phyloP scores from a whole-genome alignment of 2,888 invertebrate genomes.

The Anorthoa munda region DNA sequence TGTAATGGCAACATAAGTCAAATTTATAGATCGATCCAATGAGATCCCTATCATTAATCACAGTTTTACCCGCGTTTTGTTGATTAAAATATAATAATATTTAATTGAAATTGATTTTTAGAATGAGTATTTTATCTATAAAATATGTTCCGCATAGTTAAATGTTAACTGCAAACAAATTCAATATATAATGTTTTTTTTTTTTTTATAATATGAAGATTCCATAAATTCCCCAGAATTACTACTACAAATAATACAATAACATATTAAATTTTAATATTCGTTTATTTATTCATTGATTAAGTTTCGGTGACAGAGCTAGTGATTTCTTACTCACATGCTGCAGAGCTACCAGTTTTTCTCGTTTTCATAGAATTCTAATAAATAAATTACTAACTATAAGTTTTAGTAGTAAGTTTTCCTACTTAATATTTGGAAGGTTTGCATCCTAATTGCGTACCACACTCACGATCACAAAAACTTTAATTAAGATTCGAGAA shows the following conservation, averaged over 20 bases:
- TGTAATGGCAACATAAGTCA: constrained; percentile 56
- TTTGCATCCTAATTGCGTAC: constrained; percentile 18
- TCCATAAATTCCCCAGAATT: constrained; percentile 18
- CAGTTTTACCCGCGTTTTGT: constrained; percentile 53
- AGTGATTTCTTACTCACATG: constrained; percentile 13
- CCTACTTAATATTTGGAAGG: constrained; percentile 17
- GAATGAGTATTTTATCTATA: constrained; percentile 57
- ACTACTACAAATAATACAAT: constrained; percentile 44
- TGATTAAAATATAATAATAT: constrained; percentile 28
- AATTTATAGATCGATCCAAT: constrained; percentile 51
- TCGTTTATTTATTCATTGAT: constrained; percentile 45
- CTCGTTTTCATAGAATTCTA: constrained; percentile 17
- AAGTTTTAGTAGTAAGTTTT: constrained; percentile 23
- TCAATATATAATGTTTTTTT: constrained; percentile 57
- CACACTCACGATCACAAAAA: neutral
- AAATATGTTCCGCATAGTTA: constrained; percentile 36
- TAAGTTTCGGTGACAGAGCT: constrained; percentile 14
- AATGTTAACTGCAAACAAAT: constrained; percentile 42
- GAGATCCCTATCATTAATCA: constrained; percentile 64
- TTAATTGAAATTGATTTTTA: constrained; percentile 45
- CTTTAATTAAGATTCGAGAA: neutral
- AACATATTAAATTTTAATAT: constrained; percentile 33
- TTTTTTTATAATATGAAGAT: constrained; percentile 15
- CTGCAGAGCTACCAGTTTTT: constrained; percentile 36
- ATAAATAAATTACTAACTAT: constrained; percentile 35